Percentiles rank a stretch among this genome's conserved stretches.
Evolutionary conservation across 2,888 invertebrate genomes (phyloP).

Genomic region (Autographa gamma): DNA sequence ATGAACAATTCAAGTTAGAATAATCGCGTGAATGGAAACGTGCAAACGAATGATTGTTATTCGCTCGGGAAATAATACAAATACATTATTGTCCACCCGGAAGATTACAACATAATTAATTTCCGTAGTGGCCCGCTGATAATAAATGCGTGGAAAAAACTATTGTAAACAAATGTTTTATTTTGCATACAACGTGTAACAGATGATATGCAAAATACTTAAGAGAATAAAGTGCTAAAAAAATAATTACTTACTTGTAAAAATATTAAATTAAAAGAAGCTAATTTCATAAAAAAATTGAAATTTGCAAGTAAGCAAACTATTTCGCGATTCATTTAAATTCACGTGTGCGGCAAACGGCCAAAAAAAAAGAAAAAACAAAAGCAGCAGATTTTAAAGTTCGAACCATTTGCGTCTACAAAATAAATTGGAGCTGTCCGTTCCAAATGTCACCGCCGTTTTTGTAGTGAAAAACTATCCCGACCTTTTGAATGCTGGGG

Average conservation of each 20-base stretch:
- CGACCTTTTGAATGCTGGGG: background rate
- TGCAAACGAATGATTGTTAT: conserved; percentile 22
- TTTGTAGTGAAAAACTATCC: background rate
- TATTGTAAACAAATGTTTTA: background rate
- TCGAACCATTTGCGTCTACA: background rate
- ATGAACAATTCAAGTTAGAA: background rate
- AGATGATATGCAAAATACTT: background rate
- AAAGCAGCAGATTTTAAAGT: background rate
- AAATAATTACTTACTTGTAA: no score
- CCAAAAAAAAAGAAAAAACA: background rate
- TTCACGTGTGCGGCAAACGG: background rate
- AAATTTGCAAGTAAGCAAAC: no score
- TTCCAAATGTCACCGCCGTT: background rate
- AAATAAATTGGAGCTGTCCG: conserved; percentile 4
- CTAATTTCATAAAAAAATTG: no score
- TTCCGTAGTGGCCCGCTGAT: conserved; percentile 31
- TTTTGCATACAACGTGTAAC: background rate
- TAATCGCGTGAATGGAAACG: conserved; percentile 23
- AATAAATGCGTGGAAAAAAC: conserved; percentile 2
- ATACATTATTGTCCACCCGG: conserved; percentile 42
- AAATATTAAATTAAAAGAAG: background rate
- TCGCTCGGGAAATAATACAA: conserved; percentile 43
- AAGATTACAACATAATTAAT: conserved; percentile 37
- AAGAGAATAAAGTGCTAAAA: no score
- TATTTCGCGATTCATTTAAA: no score